phyloP scores from a whole-genome alignment of 2,113 vertebrate species.

The Pithys albifrons region DNA sequence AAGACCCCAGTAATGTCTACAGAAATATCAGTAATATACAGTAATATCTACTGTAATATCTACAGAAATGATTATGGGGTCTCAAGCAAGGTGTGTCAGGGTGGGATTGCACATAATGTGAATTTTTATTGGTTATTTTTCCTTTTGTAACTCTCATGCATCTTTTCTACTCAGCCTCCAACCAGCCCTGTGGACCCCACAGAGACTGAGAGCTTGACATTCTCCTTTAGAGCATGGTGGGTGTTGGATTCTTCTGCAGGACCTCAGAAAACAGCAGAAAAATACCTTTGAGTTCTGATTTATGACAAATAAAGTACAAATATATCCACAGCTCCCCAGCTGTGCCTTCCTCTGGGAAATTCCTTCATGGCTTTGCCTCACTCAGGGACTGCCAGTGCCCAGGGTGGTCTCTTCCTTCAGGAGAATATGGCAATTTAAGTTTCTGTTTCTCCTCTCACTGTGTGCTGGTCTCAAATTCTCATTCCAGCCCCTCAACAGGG shows the following conservation, averaged over 20 bases:
- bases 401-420: neutral
- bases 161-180: neutral
- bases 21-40: neutral
- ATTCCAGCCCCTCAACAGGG: neutral
- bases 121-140: neutral
- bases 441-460: neutral
- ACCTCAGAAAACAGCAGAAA: neutral
- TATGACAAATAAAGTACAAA: neutral
- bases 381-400: neutral
- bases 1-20: neutral
- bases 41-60: neutral
- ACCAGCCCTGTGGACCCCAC: neutral
- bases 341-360: neutral
- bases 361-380: neutral
- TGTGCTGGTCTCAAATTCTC: neutral
- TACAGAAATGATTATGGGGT: neutral
- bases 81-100: neutral
- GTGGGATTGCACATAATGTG: neutral
- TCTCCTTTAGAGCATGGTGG: fast-evolving
- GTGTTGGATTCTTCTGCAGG: neutral
- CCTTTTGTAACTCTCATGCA: neutral
- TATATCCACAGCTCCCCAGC: neutral
- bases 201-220: neutral
- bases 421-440: neutral
- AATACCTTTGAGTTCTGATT: neutral